phyloP scores from a whole-genome alignment of 1,140 invertebrate species.

The Zaprionus inermis region DNA sequence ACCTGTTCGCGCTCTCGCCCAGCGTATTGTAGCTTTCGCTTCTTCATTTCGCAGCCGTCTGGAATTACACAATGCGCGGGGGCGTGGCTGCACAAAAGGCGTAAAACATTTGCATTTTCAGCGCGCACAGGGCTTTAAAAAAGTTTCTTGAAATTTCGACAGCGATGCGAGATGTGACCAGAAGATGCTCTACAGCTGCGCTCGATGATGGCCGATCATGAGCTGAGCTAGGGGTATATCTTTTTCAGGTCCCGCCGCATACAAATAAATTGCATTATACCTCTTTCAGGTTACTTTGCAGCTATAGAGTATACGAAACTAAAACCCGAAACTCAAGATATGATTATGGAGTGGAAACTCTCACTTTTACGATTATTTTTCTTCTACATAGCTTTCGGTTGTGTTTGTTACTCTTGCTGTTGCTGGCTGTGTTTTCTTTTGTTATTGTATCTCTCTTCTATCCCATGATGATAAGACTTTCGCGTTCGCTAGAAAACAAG shows the following conservation, averaged over 20 bases:
- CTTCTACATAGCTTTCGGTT: constrained; percentile 72
- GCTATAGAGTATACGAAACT: constrained; percentile 29
- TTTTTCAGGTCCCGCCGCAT: background rate
- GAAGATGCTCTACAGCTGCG: background rate
- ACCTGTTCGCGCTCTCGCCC: constrained; percentile 14
- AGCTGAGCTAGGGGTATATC: background rate
- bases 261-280: constrained; percentile 1
- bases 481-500: constrained; percentile 62
- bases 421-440: constrained; percentile 57
- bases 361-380: constrained; percentile 83
- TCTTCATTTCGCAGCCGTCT: constrained; percentile 38
- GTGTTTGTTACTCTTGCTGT: constrained; percentile 48
- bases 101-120: constrained; percentile 59
- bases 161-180: background rate
- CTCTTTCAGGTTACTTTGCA: constrained; percentile 12
- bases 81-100: constrained; percentile 56
- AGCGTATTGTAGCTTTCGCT: constrained; percentile 44
- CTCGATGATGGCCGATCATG: background rate
- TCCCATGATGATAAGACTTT: constrained; percentile 80
- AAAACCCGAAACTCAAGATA: constrained; percentile 55
- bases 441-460: constrained; percentile 60
- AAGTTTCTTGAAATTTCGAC: constrained; percentile 15
- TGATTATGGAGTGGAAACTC: constrained; percentile 79
- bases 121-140: constrained; percentile 28
- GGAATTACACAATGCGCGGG: constrained; percentile 62